phyloP scores from a whole-genome alignment of 1,140 invertebrate species.

The Apis laboriosa region DNA sequence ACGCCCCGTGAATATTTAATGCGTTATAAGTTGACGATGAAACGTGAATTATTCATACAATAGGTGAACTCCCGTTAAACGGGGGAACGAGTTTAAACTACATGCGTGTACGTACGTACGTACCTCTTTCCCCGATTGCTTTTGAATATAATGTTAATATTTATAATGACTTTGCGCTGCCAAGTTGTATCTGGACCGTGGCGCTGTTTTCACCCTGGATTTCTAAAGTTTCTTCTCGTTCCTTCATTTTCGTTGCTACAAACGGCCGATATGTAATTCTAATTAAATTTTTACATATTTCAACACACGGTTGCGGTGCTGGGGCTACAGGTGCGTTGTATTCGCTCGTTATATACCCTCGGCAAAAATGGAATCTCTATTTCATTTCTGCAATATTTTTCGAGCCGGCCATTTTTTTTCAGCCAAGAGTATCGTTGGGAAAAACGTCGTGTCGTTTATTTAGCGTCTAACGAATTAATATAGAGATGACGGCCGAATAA shows the following conservation, averaged over 20 bases:
- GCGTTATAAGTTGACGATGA: constrained; percentile 32
- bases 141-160: constrained; percentile 27
- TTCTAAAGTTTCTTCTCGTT: not conserved
- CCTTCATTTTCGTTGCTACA: not conserved
- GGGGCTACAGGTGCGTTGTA: not conserved
- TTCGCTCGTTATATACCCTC: not conserved
- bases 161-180: constrained; percentile 21
- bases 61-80: constrained; percentile 36
- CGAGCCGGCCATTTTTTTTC: not conserved
- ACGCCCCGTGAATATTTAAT: constrained; percentile 39
- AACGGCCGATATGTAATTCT: constrained; percentile 4
- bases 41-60: constrained; percentile 45
- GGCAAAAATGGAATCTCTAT: not conserved
- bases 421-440: not conserved
- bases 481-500: not conserved
- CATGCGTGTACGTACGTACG: constrained; percentile 13
- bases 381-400: not conserved
- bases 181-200: not conserved
- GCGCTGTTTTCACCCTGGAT: not conserved
- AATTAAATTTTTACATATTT: constrained; percentile 24
- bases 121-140: not conserved
- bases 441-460: not conserved
- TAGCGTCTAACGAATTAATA: not conserved
- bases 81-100: constrained; percentile 19
- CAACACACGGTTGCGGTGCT: not conserved